Conservation (phyloP, 2,797 vertebrate species). For the Fratercula arctica region DNA sequence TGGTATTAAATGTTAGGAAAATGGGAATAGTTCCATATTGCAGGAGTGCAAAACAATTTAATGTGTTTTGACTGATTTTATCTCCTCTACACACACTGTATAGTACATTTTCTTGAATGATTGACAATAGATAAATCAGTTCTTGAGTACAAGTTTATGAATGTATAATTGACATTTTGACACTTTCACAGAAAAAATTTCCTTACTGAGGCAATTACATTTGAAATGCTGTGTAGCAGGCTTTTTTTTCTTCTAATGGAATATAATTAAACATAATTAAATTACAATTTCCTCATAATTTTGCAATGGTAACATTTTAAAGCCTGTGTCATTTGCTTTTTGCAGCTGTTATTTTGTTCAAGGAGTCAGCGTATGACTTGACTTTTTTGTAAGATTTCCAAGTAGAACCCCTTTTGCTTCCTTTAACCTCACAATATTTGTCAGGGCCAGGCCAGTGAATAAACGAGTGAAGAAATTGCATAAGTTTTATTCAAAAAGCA, state of each 20-base stretch:
- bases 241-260: not conserved
- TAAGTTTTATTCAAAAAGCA: not conserved
- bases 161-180: not conserved
- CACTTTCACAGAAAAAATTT: not conserved
- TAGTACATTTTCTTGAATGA: not conserved
- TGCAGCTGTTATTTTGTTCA: slow-evolving; percentile 55
- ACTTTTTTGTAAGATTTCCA: slow-evolving; percentile 25
- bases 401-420: not conserved
- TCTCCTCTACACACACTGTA: not conserved
- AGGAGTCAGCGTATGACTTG: not conserved
- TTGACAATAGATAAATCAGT: not conserved
- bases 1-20: not conserved
- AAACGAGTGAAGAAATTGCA: not conserved
- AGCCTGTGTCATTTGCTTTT: not conserved
- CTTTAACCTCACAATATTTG: not conserved
- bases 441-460: not conserved
- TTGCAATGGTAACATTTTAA: slow-evolving; percentile 24
- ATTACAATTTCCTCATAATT: slow-evolving; percentile 7
- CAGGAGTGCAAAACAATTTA: not conserved
- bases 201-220: not conserved
- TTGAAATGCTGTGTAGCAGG: not conserved
- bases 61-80: not conserved
- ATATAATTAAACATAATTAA: not conserved
- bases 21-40: not conserved
- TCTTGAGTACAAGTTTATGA: not conserved